Conservation (phyloP, 2,113 vertebrate genomes). For the Vireo altiloquus region DNA sequence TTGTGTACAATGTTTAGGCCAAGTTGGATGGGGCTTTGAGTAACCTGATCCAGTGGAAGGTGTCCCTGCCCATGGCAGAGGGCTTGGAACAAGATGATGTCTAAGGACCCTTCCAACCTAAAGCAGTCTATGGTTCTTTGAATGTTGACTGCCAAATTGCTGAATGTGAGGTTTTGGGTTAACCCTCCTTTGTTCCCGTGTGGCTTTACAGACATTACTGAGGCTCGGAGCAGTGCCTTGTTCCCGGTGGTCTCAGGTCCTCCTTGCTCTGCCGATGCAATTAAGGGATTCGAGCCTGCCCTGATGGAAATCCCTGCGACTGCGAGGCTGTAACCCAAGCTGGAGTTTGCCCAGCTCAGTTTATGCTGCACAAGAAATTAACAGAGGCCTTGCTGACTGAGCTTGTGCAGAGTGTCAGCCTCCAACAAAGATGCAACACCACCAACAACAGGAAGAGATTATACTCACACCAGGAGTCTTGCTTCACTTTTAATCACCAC, state of each 20-base stretch:
- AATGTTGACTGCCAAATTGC: neutral
- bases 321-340: fast-evolving
- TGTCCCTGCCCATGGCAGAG: neutral
- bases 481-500: neutral
- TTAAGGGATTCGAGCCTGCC: neutral
- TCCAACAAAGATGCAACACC: neutral
- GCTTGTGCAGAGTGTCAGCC: neutral
- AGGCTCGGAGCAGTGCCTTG: neutral
- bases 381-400: neutral
- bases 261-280: neutral
- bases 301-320: neutral
- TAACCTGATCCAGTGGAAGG: neutral
- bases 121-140: neutral
- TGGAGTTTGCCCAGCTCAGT: neutral
- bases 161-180: neutral
- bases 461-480: neutral
- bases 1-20: neutral
- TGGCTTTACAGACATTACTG: neutral
- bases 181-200: neutral
- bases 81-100: neutral
- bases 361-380: neutral
- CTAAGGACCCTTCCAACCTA: neutral
- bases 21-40: neutral
- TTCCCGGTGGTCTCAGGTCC: neutral
- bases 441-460: neutral